Percentiles rank a stretch among this genome's conserved stretches.
Conservation (phyloP, 37 sponge, comb jelly and placozoan genomes). For the Theonella swinhoei region DNA sequence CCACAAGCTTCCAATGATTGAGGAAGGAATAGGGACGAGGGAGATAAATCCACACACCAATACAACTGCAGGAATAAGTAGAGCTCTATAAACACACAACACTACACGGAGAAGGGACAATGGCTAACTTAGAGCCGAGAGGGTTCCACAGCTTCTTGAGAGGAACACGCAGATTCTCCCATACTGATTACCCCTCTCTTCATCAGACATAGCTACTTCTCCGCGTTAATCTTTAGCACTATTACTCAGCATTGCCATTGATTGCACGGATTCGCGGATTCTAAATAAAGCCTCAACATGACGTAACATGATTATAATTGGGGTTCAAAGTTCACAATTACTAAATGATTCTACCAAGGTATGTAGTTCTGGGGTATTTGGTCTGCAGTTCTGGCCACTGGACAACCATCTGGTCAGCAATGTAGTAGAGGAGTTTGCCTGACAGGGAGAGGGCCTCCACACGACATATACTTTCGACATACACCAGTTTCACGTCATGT, state of each 20-base stretch:
- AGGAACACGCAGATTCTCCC: slow-evolving; percentile 52
- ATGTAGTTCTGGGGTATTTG: slow-evolving; percentile 79
- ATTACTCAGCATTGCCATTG: neutral
- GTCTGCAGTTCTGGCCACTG: slow-evolving; percentile 91
- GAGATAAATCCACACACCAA: slow-evolving; percentile 71
- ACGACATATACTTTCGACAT: slow-evolving; percentile 98
- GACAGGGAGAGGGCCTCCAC: slow-evolving; percentile 90
- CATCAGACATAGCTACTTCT: neutral
- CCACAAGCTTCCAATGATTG: neutral
- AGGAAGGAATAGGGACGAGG: slow-evolving; percentile 48
- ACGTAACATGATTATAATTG: neutral
- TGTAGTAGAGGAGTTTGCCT: slow-evolving; percentile 76
- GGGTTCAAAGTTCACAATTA: neutral
- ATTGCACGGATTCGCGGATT: neutral
- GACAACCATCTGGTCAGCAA: slow-evolving; percentile 85
- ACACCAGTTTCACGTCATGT: slow-evolving; percentile 66
- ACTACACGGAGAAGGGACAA: neutral
- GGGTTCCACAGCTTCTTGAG: slow-evolving; percentile 52
- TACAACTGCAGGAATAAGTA: slow-evolving; percentile 37
- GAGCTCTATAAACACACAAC: neutral
- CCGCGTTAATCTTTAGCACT: neutral
- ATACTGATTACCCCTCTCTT: slow-evolving; percentile 6
- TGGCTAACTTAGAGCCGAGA: slow-evolving; percentile 60
- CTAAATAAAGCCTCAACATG: neutral
- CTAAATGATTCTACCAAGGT: slow-evolving; percentile 73